Conservation (phyloP, 2,888 invertebrate species). For the Laothoe populi region DNA sequence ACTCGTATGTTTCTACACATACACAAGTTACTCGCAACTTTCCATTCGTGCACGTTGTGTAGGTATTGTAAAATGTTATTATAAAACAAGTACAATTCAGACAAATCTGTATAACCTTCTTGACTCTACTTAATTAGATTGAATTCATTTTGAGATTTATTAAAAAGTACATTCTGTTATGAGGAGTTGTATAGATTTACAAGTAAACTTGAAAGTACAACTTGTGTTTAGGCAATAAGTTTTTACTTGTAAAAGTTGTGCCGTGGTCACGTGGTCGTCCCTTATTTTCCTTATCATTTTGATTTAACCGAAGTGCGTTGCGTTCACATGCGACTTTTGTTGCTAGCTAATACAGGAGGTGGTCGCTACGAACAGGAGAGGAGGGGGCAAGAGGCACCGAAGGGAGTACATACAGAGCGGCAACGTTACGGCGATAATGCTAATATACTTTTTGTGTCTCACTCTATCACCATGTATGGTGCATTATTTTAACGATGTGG, state of each 20-base stretch:
- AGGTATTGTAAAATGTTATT: constrained; percentile 74
- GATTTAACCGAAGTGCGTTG: constrained; percentile 62
- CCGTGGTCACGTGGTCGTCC: constrained; percentile 58
- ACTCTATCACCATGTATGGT: constrained; percentile 46
- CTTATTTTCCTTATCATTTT: constrained; percentile 65
- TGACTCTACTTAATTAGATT: not conserved
- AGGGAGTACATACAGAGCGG: constrained; percentile 70
- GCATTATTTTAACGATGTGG: constrained; percentile 28
- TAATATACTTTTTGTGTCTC: constrained; percentile 61
- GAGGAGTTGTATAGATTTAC: constrained; percentile 8
- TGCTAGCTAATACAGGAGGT: constrained; percentile 62
- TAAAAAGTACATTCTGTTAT: constrained; percentile 16
- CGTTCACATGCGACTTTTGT: constrained; percentile 57
- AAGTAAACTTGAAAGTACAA: constrained; percentile 7
- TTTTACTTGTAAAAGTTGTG: constrained; percentile 50
- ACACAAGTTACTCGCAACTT: constrained; percentile 73
- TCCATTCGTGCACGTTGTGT: constrained; percentile 71
- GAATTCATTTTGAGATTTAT: not conserved
- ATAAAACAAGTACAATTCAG: constrained; percentile 65
- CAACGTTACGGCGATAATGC: constrained; percentile 70
- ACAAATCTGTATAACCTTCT: constrained; percentile 46
- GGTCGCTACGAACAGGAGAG: constrained; percentile 62
- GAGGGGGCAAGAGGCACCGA: constrained; percentile 72
- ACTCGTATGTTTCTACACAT: constrained; percentile 41
- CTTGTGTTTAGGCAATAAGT: constrained; percentile 33